Evolutionary conservation across 2,888 invertebrate genomes (phyloP).

Genomic region (Frankliniella intonsa): DNA sequence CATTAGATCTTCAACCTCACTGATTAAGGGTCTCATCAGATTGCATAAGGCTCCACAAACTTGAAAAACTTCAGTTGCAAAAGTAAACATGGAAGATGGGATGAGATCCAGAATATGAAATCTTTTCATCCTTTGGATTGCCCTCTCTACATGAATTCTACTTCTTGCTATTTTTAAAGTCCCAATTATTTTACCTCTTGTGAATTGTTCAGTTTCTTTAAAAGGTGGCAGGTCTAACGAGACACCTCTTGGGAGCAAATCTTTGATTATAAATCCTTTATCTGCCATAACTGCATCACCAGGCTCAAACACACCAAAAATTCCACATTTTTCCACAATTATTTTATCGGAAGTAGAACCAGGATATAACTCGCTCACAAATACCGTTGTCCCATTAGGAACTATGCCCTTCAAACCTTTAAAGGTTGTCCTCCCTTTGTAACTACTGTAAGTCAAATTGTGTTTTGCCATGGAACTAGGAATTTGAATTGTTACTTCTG

Average conservation of each 20-base stretch:
- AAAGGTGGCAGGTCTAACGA: background rate
- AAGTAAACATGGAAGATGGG: background rate
- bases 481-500: constrained; percentile 27
- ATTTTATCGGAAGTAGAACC: constrained; percentile 29
- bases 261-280: constrained; percentile 31
- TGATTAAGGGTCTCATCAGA: background rate
- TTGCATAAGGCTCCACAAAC: background rate
- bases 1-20: background rate
- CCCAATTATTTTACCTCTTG: background rate
- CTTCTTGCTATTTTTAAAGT: constrained; percentile 23
- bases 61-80: background rate
- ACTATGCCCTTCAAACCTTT: constrained; percentile 31
- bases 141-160: constrained; percentile 29
- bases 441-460: constrained; percentile 27
- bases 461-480: constrained; percentile 22
- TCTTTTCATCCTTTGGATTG: constrained; percentile 27
- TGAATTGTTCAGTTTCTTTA: background rate
- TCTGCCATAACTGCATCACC: constrained; percentile 32
- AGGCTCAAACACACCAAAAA: constrained; percentile 13
- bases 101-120: constrained; percentile 29
- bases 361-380: constrained; percentile 30
- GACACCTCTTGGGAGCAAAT: constrained; percentile 17
- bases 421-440: constrained; percentile 30
- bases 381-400: constrained; percentile 29
- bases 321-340: constrained; percentile 24